Percentiles rank a stretch among this genome's conserved stretches.
These are phyloP conservation scores for Pao palembangensis DNA, from an alignment of 2,113 vertebrate species.

Conservation along the genomic window DNA sequence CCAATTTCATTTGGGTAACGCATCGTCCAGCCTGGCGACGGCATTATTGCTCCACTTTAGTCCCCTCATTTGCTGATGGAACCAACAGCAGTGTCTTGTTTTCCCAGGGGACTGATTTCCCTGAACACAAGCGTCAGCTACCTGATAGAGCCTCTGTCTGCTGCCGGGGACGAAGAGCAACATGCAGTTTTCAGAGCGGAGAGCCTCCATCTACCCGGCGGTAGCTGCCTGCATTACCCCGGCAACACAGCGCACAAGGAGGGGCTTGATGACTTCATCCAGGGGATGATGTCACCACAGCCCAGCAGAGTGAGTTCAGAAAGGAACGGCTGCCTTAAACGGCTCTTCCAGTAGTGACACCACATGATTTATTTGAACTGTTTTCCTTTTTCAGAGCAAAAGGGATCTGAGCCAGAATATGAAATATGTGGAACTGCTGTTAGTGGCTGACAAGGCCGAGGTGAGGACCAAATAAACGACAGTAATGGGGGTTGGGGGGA, in stretches of 20 bases:
- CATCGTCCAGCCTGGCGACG: neutral
- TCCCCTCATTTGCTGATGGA: slow-evolving; percentile 15
- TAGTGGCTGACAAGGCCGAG: slow-evolving; percentile 93
- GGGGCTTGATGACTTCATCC: slow-evolving; percentile 66
- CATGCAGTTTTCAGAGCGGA: slow-evolving; percentile 86
- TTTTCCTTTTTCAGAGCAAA: slow-evolving; percentile 72
- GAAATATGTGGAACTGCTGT: slow-evolving; percentile 92
- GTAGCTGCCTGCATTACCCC: slow-evolving; percentile 77
- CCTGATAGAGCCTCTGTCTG: slow-evolving; percentile 82
- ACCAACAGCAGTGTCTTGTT: slow-evolving; percentile 36
- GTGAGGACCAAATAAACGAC: slow-evolving; percentile 69
- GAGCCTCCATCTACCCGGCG: slow-evolving; percentile 70
- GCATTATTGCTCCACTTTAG: neutral
- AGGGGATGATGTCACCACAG: slow-evolving; percentile 64
- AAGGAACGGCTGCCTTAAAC: neutral
- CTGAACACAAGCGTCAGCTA: slow-evolving; percentile 86
- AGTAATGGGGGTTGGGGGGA: no score
- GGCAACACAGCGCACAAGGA: slow-evolving; percentile 19
- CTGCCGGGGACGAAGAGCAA: slow-evolving; percentile 51
- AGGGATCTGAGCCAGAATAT: slow-evolving; percentile 81
- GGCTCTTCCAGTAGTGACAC: neutral
- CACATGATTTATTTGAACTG: neutral
- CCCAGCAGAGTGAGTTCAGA: slow-evolving; percentile 72
- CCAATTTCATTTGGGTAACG: neutral
- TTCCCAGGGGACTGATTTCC: slow-evolving; percentile 85